Evolutionary conservation across 2,797 vertebrate genomes (phyloP), one percentile per base, ranked within the genome.

Genomic region (Parauchenoglanis punctatus): DNA sequence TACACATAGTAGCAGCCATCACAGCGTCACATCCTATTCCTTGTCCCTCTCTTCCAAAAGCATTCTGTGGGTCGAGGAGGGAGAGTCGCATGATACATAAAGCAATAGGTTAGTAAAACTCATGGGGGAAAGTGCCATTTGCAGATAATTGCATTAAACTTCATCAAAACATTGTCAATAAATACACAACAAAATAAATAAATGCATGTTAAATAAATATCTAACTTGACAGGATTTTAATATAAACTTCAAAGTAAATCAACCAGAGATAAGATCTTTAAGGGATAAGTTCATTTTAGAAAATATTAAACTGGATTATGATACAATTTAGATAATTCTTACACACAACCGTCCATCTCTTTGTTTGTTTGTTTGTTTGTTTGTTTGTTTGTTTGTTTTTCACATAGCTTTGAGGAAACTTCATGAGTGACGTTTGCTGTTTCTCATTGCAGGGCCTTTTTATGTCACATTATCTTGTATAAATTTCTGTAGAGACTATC

Each of bases 101-200:
- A 90, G 90, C 91, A 88, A 89, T 92, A 94, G 85, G 91, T 91
- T 93, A 91, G 81, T 92, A 90, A 92, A 95, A 95, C 94, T 93
- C 90, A 94, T 93, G 92, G 93, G 75, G 72, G 52, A 96, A 96
- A 96, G 96, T 96, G 96, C 95, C 90, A 88, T 93, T 94, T 96
- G 95, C 96, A 95, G 93, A 95, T 75, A 94, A 96, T 95, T 96
- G 94, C 93, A 96, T 94, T 91, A 87, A 93, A 95, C 92, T 93
- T 94, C 91, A 92, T 95, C 94, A 96, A 93, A 96, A 96, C 95
- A 95, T 92, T 95, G 90, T 95, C 93, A 95, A 96, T 96, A 96
- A 95, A 96, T 95, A 95, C 93, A 94, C 92, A 93, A 94, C 92
- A 89, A 94, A 95, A 95, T 94, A 95, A 96, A 95, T 94, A 95